Evolutionary conservation across 2,113 vertebrate species (phyloP).

Genomic region (Pogona vitticeps): DNA sequence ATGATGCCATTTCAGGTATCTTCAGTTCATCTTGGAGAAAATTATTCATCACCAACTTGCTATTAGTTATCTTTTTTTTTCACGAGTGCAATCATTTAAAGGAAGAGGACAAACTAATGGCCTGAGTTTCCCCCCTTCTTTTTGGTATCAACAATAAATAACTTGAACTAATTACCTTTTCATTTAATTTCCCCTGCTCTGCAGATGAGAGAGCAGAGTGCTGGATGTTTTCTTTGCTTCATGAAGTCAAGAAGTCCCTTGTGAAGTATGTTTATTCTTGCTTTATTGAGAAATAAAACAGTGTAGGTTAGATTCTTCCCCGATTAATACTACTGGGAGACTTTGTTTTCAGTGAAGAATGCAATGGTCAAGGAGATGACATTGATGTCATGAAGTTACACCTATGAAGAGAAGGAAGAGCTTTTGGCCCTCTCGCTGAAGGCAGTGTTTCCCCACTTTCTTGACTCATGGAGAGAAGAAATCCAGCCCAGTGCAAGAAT

Average conservation of each 20-base stretch:
- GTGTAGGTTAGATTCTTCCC: not conserved
- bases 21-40: conserved; percentile 26
- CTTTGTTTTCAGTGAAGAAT: not conserved
- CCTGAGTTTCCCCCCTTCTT: not conserved
- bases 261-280: not conserved
- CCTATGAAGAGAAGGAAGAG: too few relatives aligned
- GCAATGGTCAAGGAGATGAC: not conserved
- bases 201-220: not conserved
- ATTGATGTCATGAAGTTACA: too few relatives aligned
- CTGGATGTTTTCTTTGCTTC: not conserved
- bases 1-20: conserved; percentile 10
- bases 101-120: not conserved
- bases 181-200: conserved; percentile 1
- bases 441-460: too few relatives aligned
- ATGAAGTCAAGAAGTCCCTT: not conserved
- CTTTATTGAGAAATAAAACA: not conserved
- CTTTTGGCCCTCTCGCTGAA: too few relatives aligned
- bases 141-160: conserved; percentile 7
- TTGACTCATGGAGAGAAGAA: too few relatives aligned
- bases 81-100: not conserved
- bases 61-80: not conserved
- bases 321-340: not conserved
- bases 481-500: too few relatives aligned
- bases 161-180: conserved; percentile 16
- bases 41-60: not conserved